Percentiles rank a stretch among this genome's conserved stretches.
Evolutionary conservation across 2,888 invertebrate genomes (phyloP).

Genomic region (Drosophila macrospina): DNA sequence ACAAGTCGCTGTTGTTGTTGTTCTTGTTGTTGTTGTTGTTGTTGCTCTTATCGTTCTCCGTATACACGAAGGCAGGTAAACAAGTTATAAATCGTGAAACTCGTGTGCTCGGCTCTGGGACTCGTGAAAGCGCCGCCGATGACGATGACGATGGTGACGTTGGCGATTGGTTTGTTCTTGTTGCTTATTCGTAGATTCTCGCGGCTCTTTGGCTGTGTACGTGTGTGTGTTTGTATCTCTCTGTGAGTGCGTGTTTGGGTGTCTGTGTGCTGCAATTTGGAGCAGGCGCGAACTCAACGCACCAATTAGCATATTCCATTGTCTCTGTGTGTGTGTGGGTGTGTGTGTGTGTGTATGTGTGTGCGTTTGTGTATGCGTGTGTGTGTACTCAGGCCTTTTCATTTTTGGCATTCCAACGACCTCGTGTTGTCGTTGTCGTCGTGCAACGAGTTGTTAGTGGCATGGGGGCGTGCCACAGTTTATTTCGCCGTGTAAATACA

Average conservation of each 20-base stretch:
- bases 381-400: conserved; percentile 60
- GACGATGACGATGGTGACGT: conserved; percentile 48
- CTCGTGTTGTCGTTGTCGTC: conserved; percentile 42
- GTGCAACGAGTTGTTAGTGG: conserved; percentile 63
- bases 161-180: conserved; percentile 75
- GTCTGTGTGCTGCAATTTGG: conserved; percentile 63
- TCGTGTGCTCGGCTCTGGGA: conserved; percentile 53
- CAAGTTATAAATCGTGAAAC: conserved; percentile 82
- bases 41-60: conserved; percentile 32
- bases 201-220: conserved; percentile 51
- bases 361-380: conserved; percentile 34
- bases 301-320: conserved; percentile 83
- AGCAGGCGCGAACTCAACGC: conserved; percentile 75
- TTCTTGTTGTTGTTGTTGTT: conserved; percentile 9
- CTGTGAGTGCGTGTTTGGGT: conserved; percentile 15
- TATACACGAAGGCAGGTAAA: conserved; percentile 81
- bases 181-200: conserved; percentile 82
- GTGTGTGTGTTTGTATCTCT: background rate
- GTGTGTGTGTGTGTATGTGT: conserved; percentile 32
- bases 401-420: conserved; percentile 70
- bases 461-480: conserved; percentile 74
- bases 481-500: conserved; percentile 63
- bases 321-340: conserved; percentile 61
- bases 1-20: conserved; percentile 18
- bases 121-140: conserved; percentile 64